Evolutionary conservation across 1,140 invertebrate genomes (phyloP), one percentile per base, ranked within the genome.

Genomic region (Plodia interpunctella): DNA sequence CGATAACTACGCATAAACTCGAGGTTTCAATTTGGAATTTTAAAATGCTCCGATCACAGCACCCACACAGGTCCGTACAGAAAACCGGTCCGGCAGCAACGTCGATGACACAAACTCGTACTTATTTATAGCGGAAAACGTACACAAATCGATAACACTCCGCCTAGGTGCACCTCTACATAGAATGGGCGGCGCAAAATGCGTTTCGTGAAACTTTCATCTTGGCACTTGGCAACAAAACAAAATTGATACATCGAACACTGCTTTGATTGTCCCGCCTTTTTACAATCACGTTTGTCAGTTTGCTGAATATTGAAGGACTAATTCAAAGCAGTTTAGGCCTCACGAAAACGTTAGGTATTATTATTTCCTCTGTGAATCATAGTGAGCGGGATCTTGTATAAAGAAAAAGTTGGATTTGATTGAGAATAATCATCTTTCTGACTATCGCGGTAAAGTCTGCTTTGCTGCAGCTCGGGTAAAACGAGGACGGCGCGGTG

Each of bases 111-210:
- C 83, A 87, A 88, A 86, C 76, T 84, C 66, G 76, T 71, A 83
- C 79, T 85, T 88, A 86, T 88, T 87, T 86, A 84, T 87, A 87
- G 85, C 75, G 76, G 66, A 82, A 86, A 86, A 88, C 75, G 81
- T 86, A 88, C 68, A 88, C 80, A 86, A 88, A 88, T 88, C 83
- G 80, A 86, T 87, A 86, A 79, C 69, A 77, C 58, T 62, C 62
- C 62, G 59, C 61, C 67, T 77, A 78, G 70, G 60, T 76, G 68
- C 71, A 76, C 72, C 74, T 74, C 63, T 71, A 68, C 70, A 57
- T 20, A 49, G 56, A 70, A 70, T 66, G 62, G 60, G 62, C 69
- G 66, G 59, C 70, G 66, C 62, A 75, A 74, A 78, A 70, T 65
- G 58, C 53, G 66, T 20, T 63, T 56, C 35, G 49, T 30, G 54